Percentiles rank a stretch among this genome's conserved stretches.
Conservation (phyloP, 2,797 vertebrate genomes). For the Gymnothorax reevesii region DNA sequence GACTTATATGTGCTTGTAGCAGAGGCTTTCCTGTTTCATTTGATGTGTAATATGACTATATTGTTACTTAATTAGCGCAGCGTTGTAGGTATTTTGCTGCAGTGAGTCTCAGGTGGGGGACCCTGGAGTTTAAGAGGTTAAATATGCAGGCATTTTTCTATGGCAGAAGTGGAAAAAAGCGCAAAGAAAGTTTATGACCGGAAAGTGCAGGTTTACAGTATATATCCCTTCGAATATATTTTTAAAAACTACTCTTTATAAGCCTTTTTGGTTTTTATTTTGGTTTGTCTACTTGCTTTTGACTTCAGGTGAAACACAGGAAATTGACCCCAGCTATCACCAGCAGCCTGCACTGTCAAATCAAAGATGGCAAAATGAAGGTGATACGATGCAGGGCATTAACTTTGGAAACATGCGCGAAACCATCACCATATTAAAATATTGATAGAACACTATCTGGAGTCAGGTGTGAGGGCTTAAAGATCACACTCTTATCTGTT, state of each 20-base stretch:
- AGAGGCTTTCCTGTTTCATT: too few relatives aligned
- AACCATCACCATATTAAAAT: background rate
- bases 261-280: background rate
- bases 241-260: background rate
- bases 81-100: too few relatives aligned
- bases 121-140: too few relatives aligned
- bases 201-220: background rate
- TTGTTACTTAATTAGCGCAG: too few relatives aligned
- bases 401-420: background rate
- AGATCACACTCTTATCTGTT: constrained; percentile 9
- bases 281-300: background rate
- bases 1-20: too few relatives aligned
- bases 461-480: background rate
- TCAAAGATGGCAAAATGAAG: background rate
- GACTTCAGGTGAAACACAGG: background rate
- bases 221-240: background rate
- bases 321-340: background rate
- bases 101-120: too few relatives aligned
- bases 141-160: background rate
- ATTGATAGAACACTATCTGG: background rate
- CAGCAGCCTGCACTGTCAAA: background rate
- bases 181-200: background rate
- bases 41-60: too few relatives aligned
- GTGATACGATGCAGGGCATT: background rate
- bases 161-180: background rate